These are phyloP conservation scores for Panthera uncia DNA, from an alignment of 2,113 vertebrate genomes.

Conservation along the genomic window DNA sequence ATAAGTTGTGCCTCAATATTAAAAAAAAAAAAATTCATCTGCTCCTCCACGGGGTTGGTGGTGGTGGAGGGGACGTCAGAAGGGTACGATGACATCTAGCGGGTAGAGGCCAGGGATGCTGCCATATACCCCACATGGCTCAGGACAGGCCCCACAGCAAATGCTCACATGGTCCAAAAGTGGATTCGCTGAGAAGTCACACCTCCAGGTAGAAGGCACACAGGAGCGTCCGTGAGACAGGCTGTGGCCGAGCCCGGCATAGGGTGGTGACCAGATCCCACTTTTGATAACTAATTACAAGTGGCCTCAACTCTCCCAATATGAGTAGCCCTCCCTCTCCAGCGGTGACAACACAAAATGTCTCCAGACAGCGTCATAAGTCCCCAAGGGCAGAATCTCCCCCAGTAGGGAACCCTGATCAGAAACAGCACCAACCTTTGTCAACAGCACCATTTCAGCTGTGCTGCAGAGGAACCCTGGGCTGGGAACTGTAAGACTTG, in stretches of 20 bases:
- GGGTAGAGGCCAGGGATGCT: accelerated
- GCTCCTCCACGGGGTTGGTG: neutral
- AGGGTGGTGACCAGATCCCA: accelerated
- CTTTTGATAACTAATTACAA: too few relatives aligned
- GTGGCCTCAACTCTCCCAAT: neutral
- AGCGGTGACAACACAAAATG: neutral
- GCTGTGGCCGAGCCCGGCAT: neutral
- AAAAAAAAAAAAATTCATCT: neutral
- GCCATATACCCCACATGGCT: accelerated
- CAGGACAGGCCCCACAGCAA: neutral
- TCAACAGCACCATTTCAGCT: accelerated
- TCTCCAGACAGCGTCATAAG: neutral
- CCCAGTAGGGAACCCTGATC: neutral
- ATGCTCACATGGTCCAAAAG: neutral
- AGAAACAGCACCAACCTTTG: neutral
- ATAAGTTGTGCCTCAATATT: neutral
- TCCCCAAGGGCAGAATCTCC: neutral
- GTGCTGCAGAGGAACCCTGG: neutral
- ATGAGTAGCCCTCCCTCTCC: neutral
- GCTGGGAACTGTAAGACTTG: neutral
- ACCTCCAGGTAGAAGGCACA: too few relatives aligned
- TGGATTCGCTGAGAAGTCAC: accelerated
- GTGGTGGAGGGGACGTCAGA: neutral
- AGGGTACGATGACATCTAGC: neutral
- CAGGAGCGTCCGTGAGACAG: accelerated